A percentile compares a stretch with the other conserved stretches of the same genome.
phyloP scores from a whole-genome alignment of 2,797 vertebrate species.

The Thamnophis elegans region DNA sequence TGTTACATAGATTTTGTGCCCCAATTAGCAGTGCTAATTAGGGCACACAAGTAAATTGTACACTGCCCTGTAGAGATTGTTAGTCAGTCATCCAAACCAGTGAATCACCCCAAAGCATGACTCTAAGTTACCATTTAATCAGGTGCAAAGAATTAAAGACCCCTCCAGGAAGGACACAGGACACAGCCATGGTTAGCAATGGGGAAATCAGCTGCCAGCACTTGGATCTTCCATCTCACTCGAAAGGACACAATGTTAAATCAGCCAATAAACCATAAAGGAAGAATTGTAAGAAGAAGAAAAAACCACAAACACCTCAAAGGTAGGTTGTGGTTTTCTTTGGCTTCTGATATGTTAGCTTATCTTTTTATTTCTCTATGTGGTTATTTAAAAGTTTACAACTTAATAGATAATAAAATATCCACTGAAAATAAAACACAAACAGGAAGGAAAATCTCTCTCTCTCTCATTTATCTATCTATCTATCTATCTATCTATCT shows the following conservation, averaged over 20 bases:
- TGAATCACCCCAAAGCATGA: conserved; percentile 69
- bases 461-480: too few relatives aligned
- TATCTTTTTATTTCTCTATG: neutral
- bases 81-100: conserved; percentile 76
- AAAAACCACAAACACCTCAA: neutral
- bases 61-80: conserved; percentile 78
- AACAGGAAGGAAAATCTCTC: neutral
- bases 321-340: neutral
- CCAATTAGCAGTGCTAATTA: conserved; percentile 82
- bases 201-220: conserved; percentile 26
- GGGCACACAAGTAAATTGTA: conserved; percentile 76
- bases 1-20: conserved; percentile 77
- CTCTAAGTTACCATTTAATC: conserved; percentile 71
- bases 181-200: conserved; percentile 51
- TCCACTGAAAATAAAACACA: neutral
- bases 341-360: neutral
- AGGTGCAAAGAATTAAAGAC: conserved; percentile 72
- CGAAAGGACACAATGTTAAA: conserved; percentile 9
- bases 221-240: neutral
- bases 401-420: neutral
- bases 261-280: neutral
- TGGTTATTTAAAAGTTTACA: neutral
- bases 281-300: neutral
- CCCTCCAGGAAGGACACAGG: conserved; percentile 73
- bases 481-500: too few relatives aligned